Evolutionary conservation across 2,113 vertebrate genomes (phyloP).

Genomic region (Mola mola): DNA sequence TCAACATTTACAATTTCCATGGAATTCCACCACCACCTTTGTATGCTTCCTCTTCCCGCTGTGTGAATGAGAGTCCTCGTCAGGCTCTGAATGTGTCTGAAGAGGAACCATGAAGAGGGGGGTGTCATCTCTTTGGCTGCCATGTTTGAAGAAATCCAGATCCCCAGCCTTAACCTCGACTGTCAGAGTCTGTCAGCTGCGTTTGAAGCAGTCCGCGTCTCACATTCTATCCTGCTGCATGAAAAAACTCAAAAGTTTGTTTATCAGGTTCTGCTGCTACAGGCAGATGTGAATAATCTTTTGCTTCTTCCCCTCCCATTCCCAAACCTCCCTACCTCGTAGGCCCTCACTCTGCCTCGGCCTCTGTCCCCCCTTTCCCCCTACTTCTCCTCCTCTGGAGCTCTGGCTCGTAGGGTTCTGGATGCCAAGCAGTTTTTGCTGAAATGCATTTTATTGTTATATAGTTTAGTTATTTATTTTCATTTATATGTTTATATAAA

Average conservation of each 20-base stretch:
- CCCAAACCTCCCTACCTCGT: neutral
- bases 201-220: slow-evolving; percentile 9
- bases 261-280: neutral
- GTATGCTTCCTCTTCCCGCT: slow-evolving; percentile 14
- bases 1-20: neutral
- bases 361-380: neutral
- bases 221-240: neutral
- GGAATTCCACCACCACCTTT: slow-evolving; percentile 1
- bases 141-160: slow-evolving; percentile 64
- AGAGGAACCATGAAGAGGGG: slow-evolving; percentile 8
- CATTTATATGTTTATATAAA: too few relatives aligned
- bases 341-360: neutral
- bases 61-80: slow-evolving; percentile 44
- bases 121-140: slow-evolving; percentile 37
- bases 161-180: slow-evolving; percentile 18
- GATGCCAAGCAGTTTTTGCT: slow-evolving; percentile 65
- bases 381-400: neutral
- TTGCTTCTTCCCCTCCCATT: slow-evolving; percentile 7
- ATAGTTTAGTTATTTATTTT: too few relatives aligned
- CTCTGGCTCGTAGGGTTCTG: slow-evolving; percentile 48
- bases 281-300: slow-evolving; percentile 22
- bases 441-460: slow-evolving; percentile 66
- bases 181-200: slow-evolving; percentile 16
- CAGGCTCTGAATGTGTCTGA: neutral
- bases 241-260: slow-evolving; percentile 17